These are phyloP conservation scores for Resseliella maxima DNA, from an alignment of 2,888 invertebrate genomes.

Conservation along the genomic window DNA sequence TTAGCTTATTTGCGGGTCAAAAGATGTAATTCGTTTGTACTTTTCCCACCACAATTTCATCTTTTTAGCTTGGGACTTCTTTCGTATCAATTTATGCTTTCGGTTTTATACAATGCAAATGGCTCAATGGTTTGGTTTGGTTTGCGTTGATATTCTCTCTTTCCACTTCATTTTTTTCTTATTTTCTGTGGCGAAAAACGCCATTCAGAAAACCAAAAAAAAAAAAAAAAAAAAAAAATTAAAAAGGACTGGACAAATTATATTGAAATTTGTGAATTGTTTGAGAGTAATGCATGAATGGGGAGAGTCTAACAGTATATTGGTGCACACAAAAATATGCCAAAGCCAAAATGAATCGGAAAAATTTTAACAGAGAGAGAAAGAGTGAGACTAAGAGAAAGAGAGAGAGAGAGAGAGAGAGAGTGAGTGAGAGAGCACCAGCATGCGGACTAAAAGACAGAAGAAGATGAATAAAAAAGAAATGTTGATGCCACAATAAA, in stretches of 20 bases:
- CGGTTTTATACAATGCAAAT: neutral
- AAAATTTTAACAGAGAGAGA: neutral
- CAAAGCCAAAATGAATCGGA: slow-evolving; percentile 16
- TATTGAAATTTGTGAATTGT: slow-evolving; percentile 42
- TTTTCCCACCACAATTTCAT: neutral
- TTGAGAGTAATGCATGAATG: neutral
- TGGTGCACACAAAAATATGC: slow-evolving; percentile 39
- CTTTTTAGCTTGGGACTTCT: neutral
- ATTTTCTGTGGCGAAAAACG: neutral
- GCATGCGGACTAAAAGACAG: no score
- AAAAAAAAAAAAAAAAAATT: no score
- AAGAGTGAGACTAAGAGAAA: neutral
- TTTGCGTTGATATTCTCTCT: no score
- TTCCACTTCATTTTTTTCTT: neutral
- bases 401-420: no score
- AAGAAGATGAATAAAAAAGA: neutral
- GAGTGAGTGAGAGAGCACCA: no score
- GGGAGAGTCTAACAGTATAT: neutral
- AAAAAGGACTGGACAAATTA: slow-evolving; percentile 4
- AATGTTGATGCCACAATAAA: slow-evolving; percentile 45
- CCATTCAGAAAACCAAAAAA: slow-evolving; percentile 33
- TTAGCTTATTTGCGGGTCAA: slow-evolving; percentile 41
- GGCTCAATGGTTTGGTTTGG: neutral
- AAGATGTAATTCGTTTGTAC: neutral
- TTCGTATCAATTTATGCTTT: slow-evolving; percentile 4